Evolutionary conservation across 1,140 invertebrate genomes (phyloP).

Genomic region (Cardiocondyla obscurior): DNA sequence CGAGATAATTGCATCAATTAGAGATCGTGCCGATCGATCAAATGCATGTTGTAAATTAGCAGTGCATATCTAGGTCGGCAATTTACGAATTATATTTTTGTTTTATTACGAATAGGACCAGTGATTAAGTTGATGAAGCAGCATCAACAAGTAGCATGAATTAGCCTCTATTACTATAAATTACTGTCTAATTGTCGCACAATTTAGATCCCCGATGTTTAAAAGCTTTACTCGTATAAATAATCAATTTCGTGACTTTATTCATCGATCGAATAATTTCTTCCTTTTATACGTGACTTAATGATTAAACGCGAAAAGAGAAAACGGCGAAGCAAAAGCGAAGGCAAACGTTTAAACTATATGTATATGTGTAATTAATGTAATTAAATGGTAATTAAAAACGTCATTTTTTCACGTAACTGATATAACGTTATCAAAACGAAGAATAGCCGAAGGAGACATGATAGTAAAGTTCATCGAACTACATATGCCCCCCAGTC

Average conservation of each 20-base stretch:
- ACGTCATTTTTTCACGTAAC: not conserved
- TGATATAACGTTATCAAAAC: conserved; percentile 40
- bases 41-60: not conserved
- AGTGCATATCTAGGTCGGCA: not conserved
- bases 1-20: conserved; percentile 4
- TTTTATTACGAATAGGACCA: not conserved
- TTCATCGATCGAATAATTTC: not conserved
- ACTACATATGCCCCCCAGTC: not conserved
- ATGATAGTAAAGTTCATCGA: conserved; percentile 61
- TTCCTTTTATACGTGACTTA: not conserved
- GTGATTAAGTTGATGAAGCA: not conserved
- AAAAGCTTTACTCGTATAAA: conserved; percentile 56
- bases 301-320: not conserved
- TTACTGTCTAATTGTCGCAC: conserved; percentile 71
- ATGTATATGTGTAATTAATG: too few relatives aligned
- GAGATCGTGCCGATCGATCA: not conserved
- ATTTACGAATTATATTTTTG: conserved; percentile 28
- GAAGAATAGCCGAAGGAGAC: conserved; percentile 37
- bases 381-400: not conserved
- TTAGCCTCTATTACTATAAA: conserved; percentile 75
- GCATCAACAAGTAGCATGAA: conserved; percentile 54
- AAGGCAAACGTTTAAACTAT: not conserved
- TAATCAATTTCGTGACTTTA: conserved; percentile 32
- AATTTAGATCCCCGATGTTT: conserved; percentile 65
- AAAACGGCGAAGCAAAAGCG: conserved; percentile 24